Evolutionary conservation across 2,113 vertebrate species (phyloP).

Genomic region (Rhabdornis inornatus): DNA sequence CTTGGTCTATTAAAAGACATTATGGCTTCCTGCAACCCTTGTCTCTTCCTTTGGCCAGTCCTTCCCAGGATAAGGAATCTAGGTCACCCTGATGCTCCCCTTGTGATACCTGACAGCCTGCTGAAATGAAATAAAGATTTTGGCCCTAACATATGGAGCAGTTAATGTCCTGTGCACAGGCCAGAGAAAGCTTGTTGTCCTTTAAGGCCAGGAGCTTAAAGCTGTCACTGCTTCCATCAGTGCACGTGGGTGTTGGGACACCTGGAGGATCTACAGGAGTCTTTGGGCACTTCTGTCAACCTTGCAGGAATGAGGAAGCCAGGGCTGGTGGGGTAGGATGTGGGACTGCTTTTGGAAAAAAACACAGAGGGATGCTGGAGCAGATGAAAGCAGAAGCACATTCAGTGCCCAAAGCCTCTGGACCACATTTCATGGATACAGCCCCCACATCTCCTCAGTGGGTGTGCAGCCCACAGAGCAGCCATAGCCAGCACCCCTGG

Average conservation of each 20-base stretch:
- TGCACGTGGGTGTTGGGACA: neutral
- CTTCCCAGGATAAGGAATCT: neutral
- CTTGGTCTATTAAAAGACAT: constrained; percentile 28
- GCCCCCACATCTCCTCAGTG: neutral
- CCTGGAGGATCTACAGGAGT: neutral
- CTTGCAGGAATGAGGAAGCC: neutral
- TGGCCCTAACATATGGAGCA: neutral
- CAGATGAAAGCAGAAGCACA: neutral
- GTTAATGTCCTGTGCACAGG: neutral
- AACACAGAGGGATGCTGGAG: fast-evolving
- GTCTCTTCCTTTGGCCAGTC: neutral
- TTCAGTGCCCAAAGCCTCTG: fast-evolving
- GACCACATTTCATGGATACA: fast-evolving
- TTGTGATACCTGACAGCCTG: neutral
- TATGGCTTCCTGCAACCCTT: neutral
- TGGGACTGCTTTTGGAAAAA: neutral
- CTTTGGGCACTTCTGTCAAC: neutral
- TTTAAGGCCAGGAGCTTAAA: neutral
- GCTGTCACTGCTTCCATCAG: neutral
- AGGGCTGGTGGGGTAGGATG: neutral
- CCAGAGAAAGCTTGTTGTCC: neutral
- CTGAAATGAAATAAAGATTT: neutral
- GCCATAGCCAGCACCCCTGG: fast-evolving
- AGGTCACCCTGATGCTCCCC: neutral
- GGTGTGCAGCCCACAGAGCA: neutral